Evolutionary conservation across 30 jellyfish, hydroid and myxozoan species (phyloP), one percentile per base, ranked within the genome.

Genomic region (Hydractinia echinata): DNA sequence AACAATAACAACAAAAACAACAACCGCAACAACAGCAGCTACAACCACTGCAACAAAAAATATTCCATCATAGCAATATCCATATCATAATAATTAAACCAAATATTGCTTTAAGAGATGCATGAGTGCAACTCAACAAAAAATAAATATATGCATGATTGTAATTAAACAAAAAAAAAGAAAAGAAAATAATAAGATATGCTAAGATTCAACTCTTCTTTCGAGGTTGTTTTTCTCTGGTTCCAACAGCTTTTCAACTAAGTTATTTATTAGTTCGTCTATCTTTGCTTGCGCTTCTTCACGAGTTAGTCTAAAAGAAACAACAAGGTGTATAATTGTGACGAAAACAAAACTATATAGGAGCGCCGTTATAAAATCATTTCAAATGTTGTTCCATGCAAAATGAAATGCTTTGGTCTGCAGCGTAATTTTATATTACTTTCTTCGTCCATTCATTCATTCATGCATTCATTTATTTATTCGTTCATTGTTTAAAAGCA

Each of bases 181-280:
- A 58, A 58, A 13, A 11, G 69, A 16, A 0, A 58, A 16, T 11
- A 16, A 58, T 58, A 13, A 58, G 1, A 13, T 11, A 1, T 13
- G 18, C 19, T 16, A 58, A 11, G 69, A 87, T 49, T 76, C 94
- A 50, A 83, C 84, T 16, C 91, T 88, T 30, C 90, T 76, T 39
- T 55, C 39, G n/a, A 91, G 86, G 15, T 87, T 85, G 64, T 91
- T 91, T 80, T 85, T 87, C 79, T 86, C 85, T 30, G 97, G 97
- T 74, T 91, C 95, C 30, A 91, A 72, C 21, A 91, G 67, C 70
- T 86, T 94, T 5, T 82, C 84, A 5, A 91, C 91, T 49, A 91
- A 72, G 8, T 68, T n/a, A 9, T 76, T 50, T 9, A 91, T 87
- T 0, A 91, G 73, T 1, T 61, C 62, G 67, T 85, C 89, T 64